These are phyloP conservation scores for Nysson spinosus DNA, from an alignment of 2,888 invertebrate genomes.

Conservation along the genomic window DNA sequence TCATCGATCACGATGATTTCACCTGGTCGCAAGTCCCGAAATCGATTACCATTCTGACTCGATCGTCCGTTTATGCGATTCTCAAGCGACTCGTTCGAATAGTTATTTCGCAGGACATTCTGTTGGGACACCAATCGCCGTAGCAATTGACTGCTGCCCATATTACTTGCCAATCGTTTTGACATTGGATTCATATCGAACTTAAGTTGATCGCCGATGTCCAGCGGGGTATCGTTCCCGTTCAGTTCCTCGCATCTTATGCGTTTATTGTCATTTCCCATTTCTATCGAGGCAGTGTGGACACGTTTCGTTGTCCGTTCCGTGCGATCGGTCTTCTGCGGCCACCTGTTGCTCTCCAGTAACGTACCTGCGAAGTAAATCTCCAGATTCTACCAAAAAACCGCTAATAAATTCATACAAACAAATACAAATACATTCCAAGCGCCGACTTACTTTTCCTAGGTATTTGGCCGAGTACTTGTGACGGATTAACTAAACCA, in stretches of 20 bases:
- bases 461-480: slow-evolving; percentile 71
- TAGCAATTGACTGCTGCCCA: slow-evolving; percentile 77
- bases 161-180: slow-evolving; percentile 23
- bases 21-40: neutral
- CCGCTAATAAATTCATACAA: neutral
- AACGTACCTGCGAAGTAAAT: slow-evolving; percentile 21
- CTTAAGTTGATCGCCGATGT: slow-evolving; percentile 48
- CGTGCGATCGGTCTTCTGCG: slow-evolving; percentile 29
- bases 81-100: slow-evolving; percentile 7
- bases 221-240: slow-evolving; percentile 21
- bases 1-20: slow-evolving; percentile 8
- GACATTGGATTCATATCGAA: slow-evolving; percentile 23
- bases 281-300: slow-evolving; percentile 55
- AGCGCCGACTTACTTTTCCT: slow-evolving; percentile 70
- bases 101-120: slow-evolving; percentile 13
- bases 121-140: slow-evolving; percentile 80
- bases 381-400: neutral
- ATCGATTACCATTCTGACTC: neutral
- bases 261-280: slow-evolving; percentile 65
- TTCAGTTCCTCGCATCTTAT: slow-evolving; percentile 61
- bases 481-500: slow-evolving; percentile 74
- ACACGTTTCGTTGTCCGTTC: slow-evolving; percentile 67
- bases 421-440: no score
- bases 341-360: slow-evolving; percentile 42
- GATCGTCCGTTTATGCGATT: neutral